Evolutionary conservation across 2,797 vertebrate species (phyloP).

Genomic region (Sebastes taczanowskii): DNA sequence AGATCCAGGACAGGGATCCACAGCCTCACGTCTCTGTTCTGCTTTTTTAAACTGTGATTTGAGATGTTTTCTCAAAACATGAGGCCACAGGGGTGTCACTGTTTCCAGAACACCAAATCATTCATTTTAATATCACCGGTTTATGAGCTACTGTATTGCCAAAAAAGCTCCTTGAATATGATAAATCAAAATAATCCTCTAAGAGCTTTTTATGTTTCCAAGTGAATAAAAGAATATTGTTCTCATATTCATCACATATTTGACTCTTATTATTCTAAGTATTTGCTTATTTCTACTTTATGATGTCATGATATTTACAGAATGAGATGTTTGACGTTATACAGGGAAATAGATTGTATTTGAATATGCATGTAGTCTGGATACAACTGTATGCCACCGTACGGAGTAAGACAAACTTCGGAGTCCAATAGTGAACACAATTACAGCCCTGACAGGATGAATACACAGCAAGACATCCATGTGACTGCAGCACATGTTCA

Average conservation of each 20-base stretch:
- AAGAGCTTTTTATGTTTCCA: not conserved
- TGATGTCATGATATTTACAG: not conserved
- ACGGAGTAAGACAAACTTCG: not conserved
- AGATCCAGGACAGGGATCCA: not conserved
- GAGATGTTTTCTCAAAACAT: not conserved
- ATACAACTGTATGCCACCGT: not conserved
- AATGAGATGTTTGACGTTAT: not conserved
- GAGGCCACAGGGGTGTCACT: not conserved
- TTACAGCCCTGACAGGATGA: not conserved
- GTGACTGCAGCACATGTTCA: not conserved
- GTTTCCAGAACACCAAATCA: not conserved
- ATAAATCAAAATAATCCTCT: not conserved
- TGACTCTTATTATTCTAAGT: not conserved
- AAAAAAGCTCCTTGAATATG: not conserved
- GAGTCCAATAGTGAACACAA: not conserved
- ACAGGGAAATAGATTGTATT: not conserved
- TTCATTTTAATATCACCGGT: not conserved
- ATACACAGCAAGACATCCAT: not conserved
- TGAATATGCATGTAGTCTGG: not conserved
- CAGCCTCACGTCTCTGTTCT: not conserved
- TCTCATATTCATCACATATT: not conserved
- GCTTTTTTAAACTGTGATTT: slow-evolving; percentile 6
- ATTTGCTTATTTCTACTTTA: not conserved
- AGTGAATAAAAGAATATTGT: not conserved
- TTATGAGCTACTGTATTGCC: not conserved